Base-by-base conservation (phyloP, 1,140 invertebrate genomes). In the Drosophila pallidifrons region DNA sequence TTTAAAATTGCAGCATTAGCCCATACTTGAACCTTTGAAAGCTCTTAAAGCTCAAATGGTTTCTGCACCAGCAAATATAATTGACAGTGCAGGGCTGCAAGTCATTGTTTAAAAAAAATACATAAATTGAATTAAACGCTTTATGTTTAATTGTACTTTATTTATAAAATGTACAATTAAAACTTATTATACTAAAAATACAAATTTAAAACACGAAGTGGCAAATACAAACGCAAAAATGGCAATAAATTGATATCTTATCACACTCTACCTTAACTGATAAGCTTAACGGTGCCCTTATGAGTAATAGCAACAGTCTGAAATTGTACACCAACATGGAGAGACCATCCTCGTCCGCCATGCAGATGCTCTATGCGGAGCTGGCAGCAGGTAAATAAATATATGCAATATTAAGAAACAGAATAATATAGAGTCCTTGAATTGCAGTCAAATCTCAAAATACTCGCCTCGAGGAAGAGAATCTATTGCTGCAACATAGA, bases 401-500 rank as follows among this genome's bases (percentile, higher is more conserved):
- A 16, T 1, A 52, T 2, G 0, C 5, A 3, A 3, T 20, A 3
- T 20, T 1, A 0, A 16, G 1, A 58, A 5, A 15, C 2, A 11
- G 1, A 47, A 28, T 15, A 5, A 13, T 28, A 11, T 15, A 10
- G 4, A 7, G 3, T 35, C 16, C 3, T 8, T 25, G 35, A 32
- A 6, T 32, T 46, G 1, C 63, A 32, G 91, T 71, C 1, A 91
- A 91, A 45, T 72, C 86, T 0, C 57, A 74, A 49, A 91, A 68
- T 64, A 57, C 47, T 1, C 73, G 75, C 7, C 51, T 91, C 35
- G 86, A 81, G 46, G 91, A 92, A 35, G 91, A 92, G n/a, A 92
- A 91, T 74, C 49, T 87, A 16, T 35, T 85, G 28, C 61, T 92
- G 51, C 79, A 79, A 11, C 80, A 92, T 55, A 67, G 81, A 41